A percentile compares a stretch with the other conserved stretches of the same genome.
Evolutionary conservation across 2,113 vertebrate genomes (phyloP).

Genomic region (Collichthys lucidus): DNA sequence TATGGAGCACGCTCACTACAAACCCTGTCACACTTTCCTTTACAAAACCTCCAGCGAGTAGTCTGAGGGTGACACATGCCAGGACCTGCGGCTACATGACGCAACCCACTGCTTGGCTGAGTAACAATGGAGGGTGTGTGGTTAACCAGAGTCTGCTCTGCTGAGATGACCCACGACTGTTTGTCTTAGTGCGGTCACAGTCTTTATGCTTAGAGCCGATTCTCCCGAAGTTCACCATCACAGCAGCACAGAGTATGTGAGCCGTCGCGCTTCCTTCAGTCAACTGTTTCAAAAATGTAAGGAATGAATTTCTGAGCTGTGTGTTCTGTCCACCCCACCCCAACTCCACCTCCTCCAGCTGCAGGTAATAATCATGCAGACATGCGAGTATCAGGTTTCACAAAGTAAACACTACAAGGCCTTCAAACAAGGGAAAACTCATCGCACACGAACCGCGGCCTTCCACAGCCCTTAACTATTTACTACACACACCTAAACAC

Average conservation of each 20-base stretch:
- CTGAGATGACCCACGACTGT: not conserved
- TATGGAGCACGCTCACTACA: slow-evolving; percentile 9
- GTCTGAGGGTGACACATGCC: not conserved
- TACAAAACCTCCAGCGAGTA: not conserved
- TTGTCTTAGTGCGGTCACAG: not conserved
- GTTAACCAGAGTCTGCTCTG: slow-evolving; percentile 7
- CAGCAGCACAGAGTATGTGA: not conserved
- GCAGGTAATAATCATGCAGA: slow-evolving; percentile 37
- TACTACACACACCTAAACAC: not conserved
- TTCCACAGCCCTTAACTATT: not conserved
- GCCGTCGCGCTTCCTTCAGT: not conserved
- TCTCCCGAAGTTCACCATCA: not conserved
- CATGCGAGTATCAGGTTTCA: slow-evolving; percentile 3
- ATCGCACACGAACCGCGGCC: slow-evolving; percentile 5
- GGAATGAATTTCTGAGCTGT: slow-evolving; percentile 34
- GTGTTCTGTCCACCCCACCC: not conserved
- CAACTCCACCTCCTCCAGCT: not conserved
- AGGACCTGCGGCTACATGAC: slow-evolving; percentile 34
- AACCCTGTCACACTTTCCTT: slow-evolving; percentile 35
- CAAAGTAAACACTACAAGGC: not conserved
- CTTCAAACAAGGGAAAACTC: not conserved
- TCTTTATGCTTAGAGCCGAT: not conserved
- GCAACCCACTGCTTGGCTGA: slow-evolving; percentile 11
- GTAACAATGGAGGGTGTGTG: slow-evolving; percentile 21
- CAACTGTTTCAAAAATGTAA: slow-evolving; percentile 33